Base-by-base conservation (phyloP, 2,888 invertebrate genomes). In the Plusia festucae region DNA sequence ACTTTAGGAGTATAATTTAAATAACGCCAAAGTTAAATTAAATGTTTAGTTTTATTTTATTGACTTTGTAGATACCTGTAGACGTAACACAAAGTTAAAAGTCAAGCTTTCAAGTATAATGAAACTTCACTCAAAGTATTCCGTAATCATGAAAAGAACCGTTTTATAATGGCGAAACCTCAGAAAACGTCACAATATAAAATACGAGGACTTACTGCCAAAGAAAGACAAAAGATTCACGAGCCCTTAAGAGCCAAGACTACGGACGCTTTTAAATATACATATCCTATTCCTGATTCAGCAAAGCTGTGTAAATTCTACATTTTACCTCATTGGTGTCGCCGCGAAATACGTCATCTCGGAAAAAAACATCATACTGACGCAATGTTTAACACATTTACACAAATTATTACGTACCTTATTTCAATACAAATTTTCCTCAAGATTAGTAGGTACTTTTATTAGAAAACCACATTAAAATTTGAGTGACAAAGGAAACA, bases 211-310 rank as follows among this genome's bases (percentile, higher is more conserved):
- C 70, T 66, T 78, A 78, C 75, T 82, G 75, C 78, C 74, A 78
- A 79, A 76, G 59, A 68, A 74, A 79, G 78, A 86, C 85, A 86
- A 87, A 85, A 85, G 85, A 83, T 80, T 84, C 76, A 77, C 80
- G 76, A 79, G 77, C 78, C 72, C 80, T 82, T 68, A 76, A 66
- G 68, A 82, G 76, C 80, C 82, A 78, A 76, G 81, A 65, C 76
- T 76, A 75, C 70, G 65, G 76, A 72, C 68, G 76, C 72, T 77
- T 84, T 82, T 79, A 77, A 83, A 82, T 82, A 76, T 77, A 64
- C 54, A 49, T 61, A 70, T 79, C 68, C 71, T 62, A 56, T 65
- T 70, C 44, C 61, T 60, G 59, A 76, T 66, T 74, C 66, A 73
- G 70, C 70, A 73, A 72, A 64, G 65, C 67, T 55, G 49, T 53